Base-by-base conservation (phyloP, 2,797 vertebrate species). In the Mormyrus proboscirostris region DNA sequence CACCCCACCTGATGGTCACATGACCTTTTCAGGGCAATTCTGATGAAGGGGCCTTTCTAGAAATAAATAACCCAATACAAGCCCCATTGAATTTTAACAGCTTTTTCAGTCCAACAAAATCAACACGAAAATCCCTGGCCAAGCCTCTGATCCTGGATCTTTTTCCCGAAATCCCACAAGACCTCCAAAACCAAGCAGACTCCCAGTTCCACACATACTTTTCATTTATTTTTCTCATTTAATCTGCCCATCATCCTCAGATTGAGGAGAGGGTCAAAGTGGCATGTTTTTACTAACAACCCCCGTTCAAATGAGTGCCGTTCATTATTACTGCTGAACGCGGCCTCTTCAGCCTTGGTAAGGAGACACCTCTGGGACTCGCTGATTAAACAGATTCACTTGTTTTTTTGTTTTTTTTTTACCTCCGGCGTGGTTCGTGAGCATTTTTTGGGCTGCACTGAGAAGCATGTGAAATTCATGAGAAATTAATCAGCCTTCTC, bases 11-110 rank as follows among this genome's bases (percentile, higher is more conserved):
- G 22, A 87, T 49, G 16, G 57, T 53, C 84, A 79, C 85, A 47
- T 79, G 16, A 29, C 49, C 59, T 53, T 87, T 79, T 49, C 85
- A 87, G 62, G 65, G 25, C 88, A 86, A 44, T 86, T 76, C 49
- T 87, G 44, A 86, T 86, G 55, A 73, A 86, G 59, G 83, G 44
- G 59, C 55, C 85, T 55, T 87, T 76, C 83, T 85, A 57, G 62
- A 22, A 86, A 86, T 86, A 51, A 89, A 86, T 86, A 33, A 62
- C 62, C 41, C n/a, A 41, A 89, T 55, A 29, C 47, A 19, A 50
- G 38, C 47, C 88, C 10, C 44, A 19, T 14, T 47, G 57, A 44
- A 88, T 62, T 88, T 47, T 62, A 65, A 25, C 55, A 62, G 41
- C 55, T 47, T 65, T 88, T 87, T 62, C 41, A 44, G 33, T 47